These are phyloP conservation scores for Oncorhynchus kisutch DNA, from an alignment of 2,113 vertebrate genomes.

Conservation along the genomic window DNA sequence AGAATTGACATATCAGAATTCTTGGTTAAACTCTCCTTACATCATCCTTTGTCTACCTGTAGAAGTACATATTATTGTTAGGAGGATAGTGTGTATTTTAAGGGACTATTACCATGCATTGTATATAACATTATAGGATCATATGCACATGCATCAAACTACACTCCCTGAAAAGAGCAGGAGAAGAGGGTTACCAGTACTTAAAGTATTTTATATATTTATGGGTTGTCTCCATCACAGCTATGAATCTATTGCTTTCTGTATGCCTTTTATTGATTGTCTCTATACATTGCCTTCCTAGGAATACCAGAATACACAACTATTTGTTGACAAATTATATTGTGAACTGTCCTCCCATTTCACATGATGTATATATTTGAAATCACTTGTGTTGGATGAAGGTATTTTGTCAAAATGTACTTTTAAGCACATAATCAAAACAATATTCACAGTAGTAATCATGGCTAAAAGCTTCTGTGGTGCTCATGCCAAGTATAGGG, in stretches of 20 bases:
- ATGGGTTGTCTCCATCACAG: neutral
- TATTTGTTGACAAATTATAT: neutral
- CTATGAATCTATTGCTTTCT: neutral
- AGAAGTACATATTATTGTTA: constrained; percentile 31
- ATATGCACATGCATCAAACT: neutral
- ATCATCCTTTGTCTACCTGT: constrained; percentile 38
- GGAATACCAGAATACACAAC: neutral
- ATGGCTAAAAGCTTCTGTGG: neutral
- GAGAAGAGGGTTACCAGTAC: neutral
- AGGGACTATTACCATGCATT: constrained; percentile 20
- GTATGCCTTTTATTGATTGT: neutral
- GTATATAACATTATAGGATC: neutral
- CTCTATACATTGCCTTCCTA: neutral
- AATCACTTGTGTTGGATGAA: neutral
- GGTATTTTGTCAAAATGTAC: constrained; percentile 1
- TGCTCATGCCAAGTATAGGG: neutral
- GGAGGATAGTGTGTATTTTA: constrained; percentile 23
- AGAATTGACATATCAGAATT: neutral
- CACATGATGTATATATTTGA: neutral
- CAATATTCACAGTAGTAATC: constrained; percentile 10
- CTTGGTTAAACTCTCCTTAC: constrained; percentile 33
- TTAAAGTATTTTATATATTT: neutral
- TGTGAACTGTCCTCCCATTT: neutral
- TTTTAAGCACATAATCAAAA: constrained; percentile 11
- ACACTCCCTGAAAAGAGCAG: neutral